A percentile compares a stretch with the other conserved stretches of the same genome.
phyloP scores from a whole-genome alignment of 2,113 vertebrate species.

The Xiphophorus maculatus region DNA sequence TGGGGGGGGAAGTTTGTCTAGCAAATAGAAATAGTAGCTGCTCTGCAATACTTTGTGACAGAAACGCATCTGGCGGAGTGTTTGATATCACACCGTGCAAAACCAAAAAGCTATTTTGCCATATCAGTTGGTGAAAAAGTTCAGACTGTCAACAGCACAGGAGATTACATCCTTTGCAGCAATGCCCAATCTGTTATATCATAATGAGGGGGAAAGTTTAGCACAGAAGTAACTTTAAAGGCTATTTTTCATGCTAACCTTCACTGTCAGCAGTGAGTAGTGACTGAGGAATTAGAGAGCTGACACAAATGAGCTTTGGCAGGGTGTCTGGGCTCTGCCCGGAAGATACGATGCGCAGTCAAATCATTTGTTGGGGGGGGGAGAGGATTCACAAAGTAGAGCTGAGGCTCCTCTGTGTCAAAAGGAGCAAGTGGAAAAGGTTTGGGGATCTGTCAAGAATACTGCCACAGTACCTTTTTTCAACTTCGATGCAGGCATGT shows the following conservation, averaged over 20 bases:
- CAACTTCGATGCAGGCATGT: not conserved
- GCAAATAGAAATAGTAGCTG: not conserved
- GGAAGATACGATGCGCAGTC: not conserved
- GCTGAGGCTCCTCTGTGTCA: not conserved
- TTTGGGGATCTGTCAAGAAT: conserved; percentile 1
- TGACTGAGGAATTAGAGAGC: not conserved
- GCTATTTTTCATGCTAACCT: not conserved
- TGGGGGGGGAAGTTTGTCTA: not conserved
- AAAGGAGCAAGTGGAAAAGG: not conserved
- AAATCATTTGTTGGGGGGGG: not conserved
- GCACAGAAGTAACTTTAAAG: not conserved
- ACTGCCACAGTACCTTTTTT: not conserved
- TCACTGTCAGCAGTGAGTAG: not conserved
- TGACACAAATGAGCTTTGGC: not conserved
- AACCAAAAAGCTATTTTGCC: not conserved
- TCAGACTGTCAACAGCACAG: not conserved
- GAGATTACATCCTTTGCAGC: not conserved
- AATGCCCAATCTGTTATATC: not conserved
- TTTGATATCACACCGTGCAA: not conserved
- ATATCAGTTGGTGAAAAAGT: not conserved
- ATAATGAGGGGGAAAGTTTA: not conserved
- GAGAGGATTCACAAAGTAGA: not conserved
- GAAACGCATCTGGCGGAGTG: not conserved
- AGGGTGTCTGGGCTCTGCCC: not conserved
- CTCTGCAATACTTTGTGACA: not conserved